Evolutionary conservation across 2,888 invertebrate genomes (phyloP), one percentile per base, ranked within the genome.

Genomic region (Chymomyza amoena): DNA sequence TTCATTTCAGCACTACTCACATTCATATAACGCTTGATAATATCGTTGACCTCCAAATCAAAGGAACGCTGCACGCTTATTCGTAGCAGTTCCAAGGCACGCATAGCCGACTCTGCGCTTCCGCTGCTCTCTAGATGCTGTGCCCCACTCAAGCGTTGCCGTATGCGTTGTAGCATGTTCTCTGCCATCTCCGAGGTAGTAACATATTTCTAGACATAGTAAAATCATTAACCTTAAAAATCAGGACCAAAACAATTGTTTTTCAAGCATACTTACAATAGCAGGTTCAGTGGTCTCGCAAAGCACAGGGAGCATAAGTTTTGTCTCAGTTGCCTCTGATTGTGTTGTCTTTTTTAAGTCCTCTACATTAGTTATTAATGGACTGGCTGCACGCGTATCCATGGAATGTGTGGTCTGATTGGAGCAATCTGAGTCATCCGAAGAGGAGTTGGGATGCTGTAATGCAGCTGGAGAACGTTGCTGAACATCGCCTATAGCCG

Each of bases 1-100:
- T n/a, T 63, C 7, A n/a, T 62, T 52, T 16, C 6, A 9, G 52
- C 1, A 16, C 20, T 60, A 73, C 75, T 79, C 89, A 94, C 94
- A 84, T 94, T 93, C 73, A 94, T 90, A 79, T 94, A 95, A 76
- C 93, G 93, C 78, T 93, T 93, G 65, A 95, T 92, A 62, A 94
- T 92, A 36, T 91, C 90, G 83, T 94, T 93, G 59, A 94, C 93
- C 81, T 94, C 94, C 79, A 93, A 92, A 87, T 94, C 94, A 61
- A 95, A 93, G 61, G 92, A 91, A 65, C 92, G 91, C 89, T 95
- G 95, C 66, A 95, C 90, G 79, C 93, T 94, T 78, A 94, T 93
- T 52, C 94, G 90, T 36, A 95, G 88, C 59, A 94, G 87, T 80
- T 94, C 94, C 76, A 95, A 84, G 0, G 94, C 94, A 76, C 91